Base-by-base conservation (phyloP, 1,140 invertebrate genomes). In the Diorhabda sublineata region DNA sequence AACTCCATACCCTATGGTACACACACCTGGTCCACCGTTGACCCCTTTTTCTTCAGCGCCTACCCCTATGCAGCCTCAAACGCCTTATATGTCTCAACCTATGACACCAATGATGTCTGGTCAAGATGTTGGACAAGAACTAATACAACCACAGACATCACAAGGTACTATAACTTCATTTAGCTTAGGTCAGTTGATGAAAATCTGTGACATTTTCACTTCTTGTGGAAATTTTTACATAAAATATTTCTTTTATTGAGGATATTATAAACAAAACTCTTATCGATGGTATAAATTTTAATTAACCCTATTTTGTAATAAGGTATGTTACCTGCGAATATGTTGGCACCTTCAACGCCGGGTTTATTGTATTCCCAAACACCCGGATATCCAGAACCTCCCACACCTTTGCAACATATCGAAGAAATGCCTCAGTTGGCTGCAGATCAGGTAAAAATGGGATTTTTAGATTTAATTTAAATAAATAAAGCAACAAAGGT, bases 351-450 rank as follows among this genome's bases (percentile, higher is more conserved):
- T 41, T 42, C 68, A 11, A 52, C 63, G 7, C 61, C 67, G 6
- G 45, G 64, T 41, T 58, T 70, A 65, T 62, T 66, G 52, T 66
- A 70, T 47, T 65, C 69, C 5, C 69, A 62, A 44, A 70, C 70
- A 4, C 70, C 78, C 42, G 71, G 72, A 11, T 78, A 73, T 67
- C 75, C 75, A 52, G 81, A 77, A 57, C 79, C 76, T 3, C 76
- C 81, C 7, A 80, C 78, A 41, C 77, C 81, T 67, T 68, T 75
- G 67, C 79, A 79, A 45, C 73, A 77, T 59, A 75, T 77, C 26
- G 70, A 76, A 69, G 80, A 81, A 45, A 86, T 86, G 75, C 84
- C 85, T 3, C 84, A 87, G 72, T 81, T 86, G 70, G 81, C 82
- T 43, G 76, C 84, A 45, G 82, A 82, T 60, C 85, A 86, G 69